These are phyloP conservation scores for Pelecanus crispus DNA, from an alignment of 2,113 vertebrate genomes.

Conservation along the genomic window DNA sequence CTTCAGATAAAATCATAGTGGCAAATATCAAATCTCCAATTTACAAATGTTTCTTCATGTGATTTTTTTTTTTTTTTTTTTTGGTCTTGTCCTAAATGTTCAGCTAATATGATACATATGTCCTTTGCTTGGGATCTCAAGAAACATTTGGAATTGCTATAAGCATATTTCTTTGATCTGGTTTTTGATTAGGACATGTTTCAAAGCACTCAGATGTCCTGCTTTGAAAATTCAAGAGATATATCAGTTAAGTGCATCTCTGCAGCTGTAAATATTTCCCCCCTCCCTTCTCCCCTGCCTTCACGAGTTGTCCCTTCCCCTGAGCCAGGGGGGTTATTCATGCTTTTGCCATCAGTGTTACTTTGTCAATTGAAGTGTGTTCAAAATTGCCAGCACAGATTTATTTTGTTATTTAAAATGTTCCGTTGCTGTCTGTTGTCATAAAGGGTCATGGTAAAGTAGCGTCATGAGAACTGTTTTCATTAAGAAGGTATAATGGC, in stretches of 20 bases:
- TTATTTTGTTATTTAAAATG: slow-evolving; percentile 42
- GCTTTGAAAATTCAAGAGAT: not conserved
- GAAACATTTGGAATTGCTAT: not conserved
- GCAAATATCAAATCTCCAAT: not conserved
- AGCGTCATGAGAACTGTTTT: not conserved
- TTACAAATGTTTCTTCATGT: not conserved
- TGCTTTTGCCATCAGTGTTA: slow-evolving; percentile 19
- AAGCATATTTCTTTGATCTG: not conserved
- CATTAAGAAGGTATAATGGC: slow-evolving; percentile 2
- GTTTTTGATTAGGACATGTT: not conserved
- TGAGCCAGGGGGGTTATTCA: not conserved
- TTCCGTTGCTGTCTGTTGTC: not conserved
- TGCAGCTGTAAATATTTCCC: not conserved
- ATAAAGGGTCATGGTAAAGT: not conserved
- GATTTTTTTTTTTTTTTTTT: not conserved
- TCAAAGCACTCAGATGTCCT: not conserved
- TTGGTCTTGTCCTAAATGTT: not conserved
- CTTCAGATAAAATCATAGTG: not conserved
- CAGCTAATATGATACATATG: not conserved
- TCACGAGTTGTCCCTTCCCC: not conserved
- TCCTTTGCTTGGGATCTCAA: not conserved
- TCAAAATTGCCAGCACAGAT: slow-evolving; percentile 12
- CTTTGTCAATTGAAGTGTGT: slow-evolving; percentile 19
- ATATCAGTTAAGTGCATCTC: not conserved
- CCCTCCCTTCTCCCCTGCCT: not conserved